Percentiles rank a stretch among this genome's conserved stretches.
phyloP scores from a whole-genome alignment of 2,888 invertebrate genomes.

The Chrysodeixis includens region DNA sequence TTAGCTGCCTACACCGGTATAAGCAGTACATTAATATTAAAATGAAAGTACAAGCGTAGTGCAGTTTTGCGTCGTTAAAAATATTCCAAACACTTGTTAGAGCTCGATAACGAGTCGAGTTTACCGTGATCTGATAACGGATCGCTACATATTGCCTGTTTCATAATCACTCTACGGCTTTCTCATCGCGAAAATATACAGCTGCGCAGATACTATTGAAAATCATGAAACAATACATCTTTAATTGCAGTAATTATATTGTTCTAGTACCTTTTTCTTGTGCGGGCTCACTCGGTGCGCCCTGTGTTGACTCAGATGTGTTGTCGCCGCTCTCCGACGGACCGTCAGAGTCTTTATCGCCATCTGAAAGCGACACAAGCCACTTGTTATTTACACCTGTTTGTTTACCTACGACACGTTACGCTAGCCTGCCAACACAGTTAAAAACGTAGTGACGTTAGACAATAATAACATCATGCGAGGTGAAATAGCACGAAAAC shows the following conservation, averaged over 20 bases:
- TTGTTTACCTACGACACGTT: conserved; percentile 62
- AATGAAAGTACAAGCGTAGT: conserved; percentile 18
- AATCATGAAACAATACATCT: background rate
- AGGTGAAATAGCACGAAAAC: conserved; percentile 59
- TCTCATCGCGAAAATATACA: conserved; percentile 12
- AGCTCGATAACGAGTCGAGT: conserved; percentile 50
- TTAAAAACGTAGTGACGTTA: conserved; percentile 31
- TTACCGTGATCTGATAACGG: conserved; percentile 57
- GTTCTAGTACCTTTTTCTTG: conserved; percentile 84
- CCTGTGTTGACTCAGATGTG: conserved; percentile 85
- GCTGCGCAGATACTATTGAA: background rate
- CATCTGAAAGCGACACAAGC: conserved; percentile 77
- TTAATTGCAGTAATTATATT: conserved; percentile 17
- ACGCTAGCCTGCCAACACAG: conserved; percentile 30
- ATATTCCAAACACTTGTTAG: conserved; percentile 52
- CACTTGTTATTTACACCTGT: conserved; percentile 61
- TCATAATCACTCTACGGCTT: conserved; percentile 29
- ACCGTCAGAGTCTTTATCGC: conserved; percentile 87
- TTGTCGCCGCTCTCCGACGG: conserved; percentile 88
- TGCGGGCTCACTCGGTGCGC: conserved; percentile 82
- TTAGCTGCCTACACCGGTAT: conserved; percentile 17
- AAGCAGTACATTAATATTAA: conserved; percentile 13
- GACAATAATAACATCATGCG: conserved; percentile 24
- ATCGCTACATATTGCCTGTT: conserved; percentile 39
- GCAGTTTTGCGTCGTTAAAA: conserved; percentile 50